Percentiles rank a stretch among this genome's conserved stretches.
phyloP scores from a whole-genome alignment of 2,888 invertebrate genomes.

The Drosophila mercatorum region DNA sequence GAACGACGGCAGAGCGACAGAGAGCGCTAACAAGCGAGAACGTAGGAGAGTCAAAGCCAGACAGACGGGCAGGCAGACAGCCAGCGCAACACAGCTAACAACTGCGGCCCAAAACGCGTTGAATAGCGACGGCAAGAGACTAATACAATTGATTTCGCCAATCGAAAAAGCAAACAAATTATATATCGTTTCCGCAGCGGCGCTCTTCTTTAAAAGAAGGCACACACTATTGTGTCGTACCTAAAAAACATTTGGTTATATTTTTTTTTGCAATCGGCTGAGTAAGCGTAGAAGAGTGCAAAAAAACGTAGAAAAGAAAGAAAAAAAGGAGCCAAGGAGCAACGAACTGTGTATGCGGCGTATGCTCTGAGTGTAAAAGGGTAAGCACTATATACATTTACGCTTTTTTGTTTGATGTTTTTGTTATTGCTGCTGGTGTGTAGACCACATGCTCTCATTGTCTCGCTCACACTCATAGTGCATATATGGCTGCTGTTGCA shows the following conservation, averaged over 20 bases:
- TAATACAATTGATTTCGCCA: constrained; percentile 28
- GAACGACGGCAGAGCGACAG: constrained; percentile 54
- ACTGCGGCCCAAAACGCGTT: constrained; percentile 62
- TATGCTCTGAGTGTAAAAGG: constrained; percentile 72
- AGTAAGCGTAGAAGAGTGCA: constrained; percentile 75
- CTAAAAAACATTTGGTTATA: constrained; percentile 51
- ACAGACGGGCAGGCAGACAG: constrained; percentile 54
- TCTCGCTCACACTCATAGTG: constrained; percentile 48
- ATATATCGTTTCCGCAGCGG: constrained; percentile 18
- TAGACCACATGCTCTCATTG: constrained; percentile 44
- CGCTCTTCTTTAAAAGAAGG: constrained; percentile 31
- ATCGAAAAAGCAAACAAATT: constrained; percentile 30
- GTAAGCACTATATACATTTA: constrained; percentile 68
- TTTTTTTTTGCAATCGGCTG: constrained; percentile 64
- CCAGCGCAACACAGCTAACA: constrained; percentile 73
- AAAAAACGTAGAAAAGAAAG: constrained; percentile 60
- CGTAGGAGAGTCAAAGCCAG: constrained; percentile 59
- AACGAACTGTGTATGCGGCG: constrained; percentile 77
- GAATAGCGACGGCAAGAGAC: constrained; percentile 42
- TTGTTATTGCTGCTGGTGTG: constrained; percentile 49
- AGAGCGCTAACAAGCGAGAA: constrained; percentile 61
- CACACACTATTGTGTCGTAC: constrained; percentile 41
- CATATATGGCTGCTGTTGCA: constrained; percentile 47
- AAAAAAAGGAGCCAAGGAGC: constrained; percentile 76
- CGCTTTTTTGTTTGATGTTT: constrained; percentile 55